These are phyloP conservation scores for Caenorhabditis angaria DNA, from an alignment of 2,888 invertebrate species.

Conservation along the genomic window DNA sequence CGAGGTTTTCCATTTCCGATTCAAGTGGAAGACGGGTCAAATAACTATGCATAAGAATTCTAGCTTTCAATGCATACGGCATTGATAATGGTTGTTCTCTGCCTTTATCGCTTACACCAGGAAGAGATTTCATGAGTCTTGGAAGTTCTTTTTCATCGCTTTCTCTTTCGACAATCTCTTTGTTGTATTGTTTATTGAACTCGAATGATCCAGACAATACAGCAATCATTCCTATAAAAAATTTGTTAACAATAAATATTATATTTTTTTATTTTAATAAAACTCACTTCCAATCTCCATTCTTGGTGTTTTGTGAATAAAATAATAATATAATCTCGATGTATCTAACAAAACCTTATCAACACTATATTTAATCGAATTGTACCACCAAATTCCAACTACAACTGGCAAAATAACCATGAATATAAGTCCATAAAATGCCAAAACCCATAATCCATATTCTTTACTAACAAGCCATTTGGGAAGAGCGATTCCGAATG, in stretches of 20 bases:
- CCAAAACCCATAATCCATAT: constrained; percentile 94
- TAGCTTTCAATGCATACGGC: constrained; percentile 76
- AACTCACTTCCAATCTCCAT: constrained; percentile 87
- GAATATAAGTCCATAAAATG: constrained; percentile 92
- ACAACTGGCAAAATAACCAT: constrained; percentile 89
- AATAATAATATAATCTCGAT: constrained; percentile 93
- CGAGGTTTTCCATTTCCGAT: constrained; percentile 27
- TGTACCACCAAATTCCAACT: constrained; percentile 97
- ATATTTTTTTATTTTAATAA: constrained; percentile 6
- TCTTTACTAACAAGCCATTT: constrained; percentile 99
- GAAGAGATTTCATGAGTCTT: constrained; percentile 85
- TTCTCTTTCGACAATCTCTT: constrained; percentile 89
- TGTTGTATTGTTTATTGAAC: constrained; percentile 91
- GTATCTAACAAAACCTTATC: constrained; percentile 92
- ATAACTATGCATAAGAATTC: constrained; percentile 94
- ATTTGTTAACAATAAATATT: neutral
- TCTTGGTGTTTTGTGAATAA: constrained; percentile 92
- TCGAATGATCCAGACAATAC: constrained; percentile 94
- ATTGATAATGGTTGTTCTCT: constrained; percentile 92
- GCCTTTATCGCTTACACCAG: constrained; percentile 91
- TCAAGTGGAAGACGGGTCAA: constrained; percentile 80
- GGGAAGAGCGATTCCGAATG: constrained; percentile 97
- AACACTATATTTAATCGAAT: constrained; percentile 93
- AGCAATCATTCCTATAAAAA: constrained; percentile 82
- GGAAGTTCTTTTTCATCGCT: constrained; percentile 95